Conservation (phyloP, 2,888 invertebrate species). For the Lasioglossum figueresi region DNA sequence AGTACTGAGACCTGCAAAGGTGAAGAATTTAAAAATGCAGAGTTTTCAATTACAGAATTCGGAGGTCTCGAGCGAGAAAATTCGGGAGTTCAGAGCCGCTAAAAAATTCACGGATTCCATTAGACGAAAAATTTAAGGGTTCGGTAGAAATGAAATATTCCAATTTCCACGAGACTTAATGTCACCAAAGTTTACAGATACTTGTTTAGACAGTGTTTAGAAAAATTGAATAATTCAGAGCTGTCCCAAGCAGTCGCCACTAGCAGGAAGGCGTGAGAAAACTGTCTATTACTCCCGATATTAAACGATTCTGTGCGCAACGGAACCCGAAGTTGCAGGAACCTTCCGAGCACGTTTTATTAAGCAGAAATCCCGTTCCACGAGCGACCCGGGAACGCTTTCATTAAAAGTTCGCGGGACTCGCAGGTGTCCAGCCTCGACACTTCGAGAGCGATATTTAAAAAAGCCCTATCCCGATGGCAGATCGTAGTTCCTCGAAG, state of each 20-base stretch:
- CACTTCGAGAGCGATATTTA: background rate
- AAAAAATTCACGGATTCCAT: background rate
- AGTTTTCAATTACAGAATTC: background rate
- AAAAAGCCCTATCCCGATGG: conserved; percentile 20
- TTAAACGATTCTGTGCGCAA: background rate
- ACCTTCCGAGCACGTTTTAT: background rate
- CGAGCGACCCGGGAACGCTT: background rate
- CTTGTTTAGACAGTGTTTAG: background rate
- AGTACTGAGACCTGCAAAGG: background rate
- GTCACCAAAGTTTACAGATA: too few relatives aligned
- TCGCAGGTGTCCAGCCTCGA: background rate
- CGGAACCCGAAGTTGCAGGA: background rate
- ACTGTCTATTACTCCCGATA: background rate
- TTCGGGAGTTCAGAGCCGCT: background rate
- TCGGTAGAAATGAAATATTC: background rate
- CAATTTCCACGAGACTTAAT: background rate
- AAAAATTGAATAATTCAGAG: background rate
- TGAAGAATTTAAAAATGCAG: background rate
- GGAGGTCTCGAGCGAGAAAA: background rate
- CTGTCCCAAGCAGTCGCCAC: background rate
- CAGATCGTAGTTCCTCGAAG: conserved; percentile 7
- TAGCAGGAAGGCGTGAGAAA: background rate
- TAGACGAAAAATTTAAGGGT: background rate
- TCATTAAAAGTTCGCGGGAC: conserved; percentile 2
- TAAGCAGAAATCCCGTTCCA: background rate